Percentiles rank a stretch among this genome's conserved stretches.
These are phyloP conservation scores for Harpagoxenus sublaevis DNA, from an alignment of 2,888 invertebrate genomes.

Conservation along the genomic window DNA sequence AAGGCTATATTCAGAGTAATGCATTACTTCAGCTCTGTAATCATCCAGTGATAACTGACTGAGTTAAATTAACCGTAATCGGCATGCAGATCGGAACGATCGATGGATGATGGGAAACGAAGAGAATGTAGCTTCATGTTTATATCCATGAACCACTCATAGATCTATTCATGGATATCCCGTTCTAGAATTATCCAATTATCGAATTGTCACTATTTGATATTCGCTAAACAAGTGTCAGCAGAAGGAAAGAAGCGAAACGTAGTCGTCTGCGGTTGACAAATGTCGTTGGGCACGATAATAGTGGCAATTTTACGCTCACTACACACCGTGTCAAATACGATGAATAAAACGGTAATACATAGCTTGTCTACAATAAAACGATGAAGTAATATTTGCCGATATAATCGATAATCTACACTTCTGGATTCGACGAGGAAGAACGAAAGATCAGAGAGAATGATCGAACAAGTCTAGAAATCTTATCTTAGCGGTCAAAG, in stretches of 20 bases:
- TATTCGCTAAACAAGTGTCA: background rate
- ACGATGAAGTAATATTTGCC: background rate
- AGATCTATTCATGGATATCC: background rate
- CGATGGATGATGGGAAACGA: slow-evolving; percentile 73
- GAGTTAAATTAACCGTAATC: slow-evolving; percentile 85
- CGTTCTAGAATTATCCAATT: slow-evolving; percentile 15
- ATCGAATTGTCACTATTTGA: background rate
- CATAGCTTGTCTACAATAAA: background rate
- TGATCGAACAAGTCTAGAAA: slow-evolving; percentile 11
- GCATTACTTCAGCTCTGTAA: slow-evolving; percentile 73
- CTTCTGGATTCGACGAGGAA: background rate
- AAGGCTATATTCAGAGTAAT: slow-evolving; percentile 62
- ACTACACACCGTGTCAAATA: background rate
- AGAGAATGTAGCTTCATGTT: slow-evolving; percentile 78
- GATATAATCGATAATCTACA: slow-evolving; percentile 25
- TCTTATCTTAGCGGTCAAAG: slow-evolving; percentile 5
- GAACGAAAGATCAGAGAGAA: background rate
- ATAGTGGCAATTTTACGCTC: slow-evolving; percentile 22
- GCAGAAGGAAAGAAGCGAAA: background rate
- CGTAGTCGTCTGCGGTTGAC: background rate
- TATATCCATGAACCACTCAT: slow-evolving; percentile 57
- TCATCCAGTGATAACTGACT: slow-evolving; percentile 82
- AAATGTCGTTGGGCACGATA: background rate
- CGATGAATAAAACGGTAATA: slow-evolving; percentile 1
- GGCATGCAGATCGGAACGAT: slow-evolving; percentile 73